These are phyloP conservation scores for Desoria tigrina DNA, from an alignment of 2,888 invertebrate species.

Conservation along the genomic window DNA sequence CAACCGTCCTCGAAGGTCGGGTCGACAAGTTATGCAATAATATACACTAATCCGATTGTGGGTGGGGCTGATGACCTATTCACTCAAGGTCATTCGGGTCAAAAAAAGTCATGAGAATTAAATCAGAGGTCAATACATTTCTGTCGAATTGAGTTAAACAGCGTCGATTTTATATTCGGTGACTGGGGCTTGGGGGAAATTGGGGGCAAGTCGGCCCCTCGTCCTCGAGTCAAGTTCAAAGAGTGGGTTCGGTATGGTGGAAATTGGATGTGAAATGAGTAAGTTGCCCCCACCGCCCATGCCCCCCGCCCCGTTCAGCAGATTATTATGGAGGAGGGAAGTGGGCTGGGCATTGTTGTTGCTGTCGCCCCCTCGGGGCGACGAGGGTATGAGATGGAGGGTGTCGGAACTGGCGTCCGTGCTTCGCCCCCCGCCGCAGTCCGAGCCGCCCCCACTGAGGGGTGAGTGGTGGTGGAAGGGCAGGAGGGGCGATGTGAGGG, in stretches of 20 bases:
- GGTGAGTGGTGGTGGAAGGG: too few species aligned
- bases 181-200: neutral
- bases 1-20: too few species aligned
- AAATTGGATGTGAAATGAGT: neutral
- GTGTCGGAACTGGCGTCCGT: constrained; percentile 34
- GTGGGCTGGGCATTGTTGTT: constrained; percentile 35
- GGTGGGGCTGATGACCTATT: too few species aligned
- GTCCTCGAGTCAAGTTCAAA: constrained; percentile 19
- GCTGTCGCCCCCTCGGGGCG: constrained; percentile 27
- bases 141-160: too few species aligned
- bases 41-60: too few species aligned
- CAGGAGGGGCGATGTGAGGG: too few species aligned
- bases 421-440: constrained; percentile 15
- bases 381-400: constrained; percentile 29
- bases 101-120: too few species aligned
- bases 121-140: too few species aligned
- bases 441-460: neutral
- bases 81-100: too few species aligned
- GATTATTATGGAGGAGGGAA: constrained; percentile 22
- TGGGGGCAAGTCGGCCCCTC: neutral
- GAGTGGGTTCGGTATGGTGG: constrained; percentile 32
- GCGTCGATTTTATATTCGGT: constrained; percentile 9
- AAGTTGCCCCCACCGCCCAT: too few species aligned
- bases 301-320: neutral
- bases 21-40: too few species aligned